Evolutionary conservation across 2,888 invertebrate genomes (phyloP).

Genomic region (Drosophila greeni): DNA sequence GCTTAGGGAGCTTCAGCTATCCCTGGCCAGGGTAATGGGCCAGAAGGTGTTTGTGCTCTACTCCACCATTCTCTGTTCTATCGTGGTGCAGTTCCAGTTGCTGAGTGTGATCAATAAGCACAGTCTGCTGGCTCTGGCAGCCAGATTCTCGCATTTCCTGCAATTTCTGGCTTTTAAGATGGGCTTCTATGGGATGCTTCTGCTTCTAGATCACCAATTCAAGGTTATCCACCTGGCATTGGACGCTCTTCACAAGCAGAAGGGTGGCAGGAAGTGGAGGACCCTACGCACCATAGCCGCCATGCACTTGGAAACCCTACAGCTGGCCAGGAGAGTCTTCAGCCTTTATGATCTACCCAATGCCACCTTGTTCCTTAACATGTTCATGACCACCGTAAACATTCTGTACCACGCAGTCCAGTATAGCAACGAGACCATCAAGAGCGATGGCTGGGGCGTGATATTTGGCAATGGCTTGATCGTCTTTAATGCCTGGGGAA

Average conservation of each 20-base stretch:
- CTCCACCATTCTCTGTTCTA: constrained; percentile 17
- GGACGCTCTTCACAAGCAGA: constrained; percentile 9
- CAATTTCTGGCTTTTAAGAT: constrained; percentile 25
- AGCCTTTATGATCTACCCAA: constrained; percentile 36
- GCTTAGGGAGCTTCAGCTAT: constrained; percentile 32
- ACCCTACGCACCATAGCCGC: constrained; percentile 27
- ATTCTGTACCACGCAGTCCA: constrained; percentile 60
- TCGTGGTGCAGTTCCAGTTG: constrained; percentile 44
- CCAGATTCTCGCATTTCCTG: constrained; percentile 7
- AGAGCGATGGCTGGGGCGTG: constrained; percentile 7
- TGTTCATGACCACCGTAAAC: constrained; percentile 47
- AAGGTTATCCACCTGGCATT: constrained; percentile 50
- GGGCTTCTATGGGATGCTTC: constrained; percentile 40
- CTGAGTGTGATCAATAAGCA: not conserved
- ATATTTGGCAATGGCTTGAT: constrained; percentile 43
- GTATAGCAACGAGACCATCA: constrained; percentile 38
- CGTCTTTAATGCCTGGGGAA: constrained; percentile 15
- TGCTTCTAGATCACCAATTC: constrained; percentile 58
- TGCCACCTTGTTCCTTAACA: constrained; percentile 35
- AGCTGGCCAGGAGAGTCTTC: constrained; percentile 42
- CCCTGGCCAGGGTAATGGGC: constrained; percentile 32
- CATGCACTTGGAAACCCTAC: constrained; percentile 49
- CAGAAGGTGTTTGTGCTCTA: constrained; percentile 40
- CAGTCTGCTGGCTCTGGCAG: not conserved
- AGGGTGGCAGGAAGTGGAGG: not conserved